phyloP scores from a whole-genome alignment of 1,140 invertebrate genomes.

The Agrypnia vestita region DNA sequence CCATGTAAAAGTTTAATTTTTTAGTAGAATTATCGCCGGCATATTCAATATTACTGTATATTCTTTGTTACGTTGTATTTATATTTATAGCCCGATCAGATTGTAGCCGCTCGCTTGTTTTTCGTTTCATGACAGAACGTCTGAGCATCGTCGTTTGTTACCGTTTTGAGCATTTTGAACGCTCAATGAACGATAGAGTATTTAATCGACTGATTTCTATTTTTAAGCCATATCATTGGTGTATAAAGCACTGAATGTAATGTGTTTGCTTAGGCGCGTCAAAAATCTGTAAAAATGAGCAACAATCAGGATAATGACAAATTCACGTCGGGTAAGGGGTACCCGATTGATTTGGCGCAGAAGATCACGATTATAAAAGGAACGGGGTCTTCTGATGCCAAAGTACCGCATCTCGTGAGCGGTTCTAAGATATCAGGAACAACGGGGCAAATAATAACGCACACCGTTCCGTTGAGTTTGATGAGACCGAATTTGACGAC shows the following conservation, averaged over 20 bases:
- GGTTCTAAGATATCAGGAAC: conserved; percentile 37
- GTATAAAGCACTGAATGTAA: conserved; percentile 6
- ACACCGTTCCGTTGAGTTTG: conserved; percentile 25
- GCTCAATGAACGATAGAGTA: background rate
- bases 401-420: conserved; percentile 46
- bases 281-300: conserved; percentile 41
- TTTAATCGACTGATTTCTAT: background rate
- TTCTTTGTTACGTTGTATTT: too few relatives aligned
- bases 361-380: conserved; percentile 50
- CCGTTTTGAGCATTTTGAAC: conserved; percentile 37
- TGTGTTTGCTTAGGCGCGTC: conserved; percentile 14
- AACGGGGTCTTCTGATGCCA: conserved; percentile 35
- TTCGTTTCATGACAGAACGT: conserved; percentile 35
- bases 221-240: background rate
- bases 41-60: too few relatives aligned
- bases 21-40: too few relatives aligned
- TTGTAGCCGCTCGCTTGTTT: conserved; percentile 27
- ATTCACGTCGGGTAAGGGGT: conserved; percentile 32
- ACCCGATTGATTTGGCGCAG: conserved; percentile 40
- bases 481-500: background rate
- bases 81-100: too few relatives aligned
- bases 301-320: conserved; percentile 52
- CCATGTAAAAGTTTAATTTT: too few relatives aligned
- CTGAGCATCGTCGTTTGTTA: conserved; percentile 26
- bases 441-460: conserved; percentile 42